Base-by-base conservation (phyloP, 2,888 invertebrate species). In the Lithosia quadra region DNA sequence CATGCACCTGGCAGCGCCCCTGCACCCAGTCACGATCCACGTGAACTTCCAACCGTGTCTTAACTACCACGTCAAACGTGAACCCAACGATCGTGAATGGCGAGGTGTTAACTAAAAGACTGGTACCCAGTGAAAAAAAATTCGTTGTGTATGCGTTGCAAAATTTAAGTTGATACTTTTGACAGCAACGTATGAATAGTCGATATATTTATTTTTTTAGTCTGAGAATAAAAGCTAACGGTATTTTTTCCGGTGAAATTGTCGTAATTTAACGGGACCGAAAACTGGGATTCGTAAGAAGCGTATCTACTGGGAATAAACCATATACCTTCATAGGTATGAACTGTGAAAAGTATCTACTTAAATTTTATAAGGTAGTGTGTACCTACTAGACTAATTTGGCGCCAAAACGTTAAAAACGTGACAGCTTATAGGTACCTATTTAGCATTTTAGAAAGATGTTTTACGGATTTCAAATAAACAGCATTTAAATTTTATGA, bases 21-120 rank as follows among this genome's bases (percentile, higher is more conserved):
- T 98, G 43, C 98, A 98, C 92, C 98, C 98, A 4, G 97, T 98
- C 79, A 98, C 98, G 69, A 98, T 98, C 72, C 98, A 97, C 87
- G 98, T 98, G n/a, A 97, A 97, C 92, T 98, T 98, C 86, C 92
- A 93, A 76, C 91, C 95, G 43, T 94, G 92, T 77, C 86, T 92
- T 82, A 86, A 90, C 84, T 93, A 91, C 80, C 92, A 90, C 81
- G 88, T 94, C 68, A 94, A 94, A 74, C 84, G 87, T 0, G 93
- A 95, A 71, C 90, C 88, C 10, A 71, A 62, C 61, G 89, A 89
- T 2, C 83, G 84, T n/a, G 90, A 90, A 34, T 92, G 93, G 92
- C 86, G 86, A 0, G 84, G 77, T 76, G 5, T 86, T 84, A 73
- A 58, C 57, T 24, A 68, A 77, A 75, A 62, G 61, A 70, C 78